phyloP scores from a whole-genome alignment of 1,140 invertebrate genomes.

The Brachionus sp. region DNA sequence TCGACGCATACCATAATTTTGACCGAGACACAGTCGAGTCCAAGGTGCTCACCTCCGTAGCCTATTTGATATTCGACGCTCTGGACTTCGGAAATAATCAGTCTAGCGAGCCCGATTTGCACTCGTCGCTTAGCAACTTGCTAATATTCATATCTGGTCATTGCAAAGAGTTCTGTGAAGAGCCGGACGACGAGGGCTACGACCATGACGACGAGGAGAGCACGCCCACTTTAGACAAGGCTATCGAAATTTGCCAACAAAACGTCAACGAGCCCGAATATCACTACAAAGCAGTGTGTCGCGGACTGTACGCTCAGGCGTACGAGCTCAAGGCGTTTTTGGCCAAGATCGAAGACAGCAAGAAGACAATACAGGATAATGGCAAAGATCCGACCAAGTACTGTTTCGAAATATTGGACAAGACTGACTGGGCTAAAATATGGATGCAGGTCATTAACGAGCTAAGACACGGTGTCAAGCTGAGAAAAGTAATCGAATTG shows the following conservation, averaged over 20 bases:
- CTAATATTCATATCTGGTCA: conserved; percentile 73
- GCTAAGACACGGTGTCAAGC: conserved; percentile 74
- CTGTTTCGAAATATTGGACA: conserved; percentile 43
- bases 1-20: neutral
- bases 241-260: conserved; percentile 67
- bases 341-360: conserved; percentile 67
- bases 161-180: conserved; percentile 49
- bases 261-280: conserved; percentile 66
- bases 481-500: conserved; percentile 75
- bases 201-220: conserved; percentile 51
- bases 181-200: conserved; percentile 53
- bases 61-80: conserved; percentile 77
- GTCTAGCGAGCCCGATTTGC: conserved; percentile 78
- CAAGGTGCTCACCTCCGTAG: conserved; percentile 75
- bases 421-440: conserved; percentile 67
- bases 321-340: conserved; percentile 82
- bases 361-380: conserved; percentile 48
- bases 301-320: conserved; percentile 81
- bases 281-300: conserved; percentile 84
- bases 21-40: neutral
- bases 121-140: conserved; percentile 75
- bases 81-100: conserved; percentile 77
- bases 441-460: conserved; percentile 94
- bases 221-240: conserved; percentile 48
- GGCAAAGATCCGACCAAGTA: conserved; percentile 31